phyloP scores from a whole-genome alignment of 2,797 vertebrate genomes.

The Chiroxiphia lanceolata region DNA sequence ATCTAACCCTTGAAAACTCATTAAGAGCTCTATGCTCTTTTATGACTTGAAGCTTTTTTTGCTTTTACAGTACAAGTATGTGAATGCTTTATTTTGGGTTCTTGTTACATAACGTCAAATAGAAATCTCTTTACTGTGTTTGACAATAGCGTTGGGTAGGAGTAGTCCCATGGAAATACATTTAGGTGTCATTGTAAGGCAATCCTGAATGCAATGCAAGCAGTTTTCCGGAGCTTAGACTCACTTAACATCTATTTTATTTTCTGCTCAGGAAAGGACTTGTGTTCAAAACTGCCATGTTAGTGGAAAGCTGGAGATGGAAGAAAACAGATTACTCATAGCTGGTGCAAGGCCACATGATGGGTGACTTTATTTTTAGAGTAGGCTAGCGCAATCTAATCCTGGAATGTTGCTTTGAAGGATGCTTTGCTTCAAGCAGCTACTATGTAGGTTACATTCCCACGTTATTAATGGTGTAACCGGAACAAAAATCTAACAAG shows the following conservation, averaged over 20 bases:
- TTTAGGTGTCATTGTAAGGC: neutral
- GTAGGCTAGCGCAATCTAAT: neutral
- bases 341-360: conserved; percentile 17
- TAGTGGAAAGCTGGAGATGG: conserved; percentile 9
- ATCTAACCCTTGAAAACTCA: neutral
- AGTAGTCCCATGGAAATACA: neutral
- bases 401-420: neutral
- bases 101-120: neutral
- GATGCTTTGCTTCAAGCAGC: neutral
- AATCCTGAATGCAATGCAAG: neutral
- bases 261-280: neutral
- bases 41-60: neutral
- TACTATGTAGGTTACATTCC: neutral
- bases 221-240: neutral
- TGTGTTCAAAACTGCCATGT: conserved; percentile 12
- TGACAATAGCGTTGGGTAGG: neutral
- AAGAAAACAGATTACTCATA: conserved; percentile 34
- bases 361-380: conserved; percentile 48
- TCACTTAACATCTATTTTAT: neutral
- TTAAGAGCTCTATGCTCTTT: neutral
- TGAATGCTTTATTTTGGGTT: neutral
- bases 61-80: neutral
- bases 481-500: neutral
- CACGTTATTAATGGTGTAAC: neutral
- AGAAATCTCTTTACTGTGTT: neutral